Conservation (phyloP, 2,113 vertebrate genomes). For the Chauna torquata region DNA sequence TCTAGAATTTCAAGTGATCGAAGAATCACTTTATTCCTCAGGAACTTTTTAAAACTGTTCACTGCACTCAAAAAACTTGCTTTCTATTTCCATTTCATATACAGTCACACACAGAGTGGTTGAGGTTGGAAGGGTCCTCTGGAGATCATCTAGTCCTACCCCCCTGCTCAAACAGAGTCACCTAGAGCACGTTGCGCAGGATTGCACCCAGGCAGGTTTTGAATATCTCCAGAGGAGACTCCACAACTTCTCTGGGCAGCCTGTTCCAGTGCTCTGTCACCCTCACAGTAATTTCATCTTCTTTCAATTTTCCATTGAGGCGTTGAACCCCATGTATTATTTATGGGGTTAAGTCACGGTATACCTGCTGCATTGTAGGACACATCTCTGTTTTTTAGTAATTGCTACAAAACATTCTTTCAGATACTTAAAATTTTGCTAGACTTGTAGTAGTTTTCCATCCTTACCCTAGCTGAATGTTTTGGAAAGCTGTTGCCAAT, state of each 20-base stretch:
- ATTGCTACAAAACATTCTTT: not conserved
- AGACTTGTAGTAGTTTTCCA: not conserved
- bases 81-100: not conserved
- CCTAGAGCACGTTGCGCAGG: too few species aligned
- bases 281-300: not conserved
- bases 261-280: too few species aligned
- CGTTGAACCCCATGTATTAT: not conserved
- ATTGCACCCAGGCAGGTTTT: too few species aligned
- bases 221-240: too few species aligned
- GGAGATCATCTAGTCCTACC: too few species aligned
- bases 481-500: not conserved
- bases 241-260: too few species aligned
- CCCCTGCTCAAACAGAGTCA: too few species aligned
- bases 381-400: not conserved
- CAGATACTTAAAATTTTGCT: not conserved
- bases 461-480: not conserved
- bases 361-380: not conserved
- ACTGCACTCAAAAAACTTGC: not conserved
- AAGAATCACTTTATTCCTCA: not conserved
- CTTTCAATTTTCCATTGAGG: not conserved
- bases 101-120: too few species aligned
- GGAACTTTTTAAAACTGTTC: not conserved
- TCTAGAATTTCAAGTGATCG: not conserved
- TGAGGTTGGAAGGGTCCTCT: too few species aligned
- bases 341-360: not conserved